Percentiles rank a stretch among this genome's conserved stretches.
These are phyloP conservation scores for Perca fluviatilis DNA, from an alignment of 2,113 vertebrate species.

Conservation along the genomic window DNA sequence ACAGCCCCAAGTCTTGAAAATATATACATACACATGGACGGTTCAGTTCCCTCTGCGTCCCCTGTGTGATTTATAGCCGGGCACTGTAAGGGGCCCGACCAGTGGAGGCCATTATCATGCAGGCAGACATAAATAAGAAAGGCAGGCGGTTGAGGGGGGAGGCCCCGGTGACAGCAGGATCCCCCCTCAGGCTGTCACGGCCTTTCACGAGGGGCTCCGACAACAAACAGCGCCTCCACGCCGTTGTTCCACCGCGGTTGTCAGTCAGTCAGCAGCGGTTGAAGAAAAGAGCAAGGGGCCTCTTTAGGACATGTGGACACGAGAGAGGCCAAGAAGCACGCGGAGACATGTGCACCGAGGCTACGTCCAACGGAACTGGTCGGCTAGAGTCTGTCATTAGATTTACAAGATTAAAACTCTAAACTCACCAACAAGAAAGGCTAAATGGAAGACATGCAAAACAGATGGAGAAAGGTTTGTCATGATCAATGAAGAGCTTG, in stretches of 20 bases:
- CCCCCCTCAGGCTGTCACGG: conserved; percentile 56
- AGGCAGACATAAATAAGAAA: conserved; percentile 76
- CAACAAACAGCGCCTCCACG: conserved; percentile 59
- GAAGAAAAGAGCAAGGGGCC: conserved; percentile 61
- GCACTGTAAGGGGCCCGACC: conserved; percentile 54
- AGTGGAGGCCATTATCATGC: conserved; percentile 77
- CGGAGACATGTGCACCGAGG: not conserved
- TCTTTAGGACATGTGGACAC: conserved; percentile 63
- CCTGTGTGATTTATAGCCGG: conserved; percentile 74
- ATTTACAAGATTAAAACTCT: not conserved
- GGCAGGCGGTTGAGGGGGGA: conserved; percentile 59
- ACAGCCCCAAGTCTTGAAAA: conserved; percentile 42
- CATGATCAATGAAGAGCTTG: not conserved
- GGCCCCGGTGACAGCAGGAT: conserved; percentile 64
- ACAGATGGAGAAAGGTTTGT: not conserved
- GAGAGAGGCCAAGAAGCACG: conserved; percentile 55
- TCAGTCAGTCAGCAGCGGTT: conserved; percentile 55
- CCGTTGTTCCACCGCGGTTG: conserved; percentile 46
- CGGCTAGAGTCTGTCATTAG: not conserved
- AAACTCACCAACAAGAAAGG: not conserved
- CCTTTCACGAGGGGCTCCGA: conserved; percentile 58
- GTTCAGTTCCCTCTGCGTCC: conserved; percentile 38
- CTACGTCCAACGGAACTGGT: not conserved
- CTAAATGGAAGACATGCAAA: not conserved
- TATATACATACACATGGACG: conserved; percentile 31